These are phyloP conservation scores for Xenopus laevis DNA, from an alignment of 2,113 vertebrate species.

Conservation along the genomic window DNA sequence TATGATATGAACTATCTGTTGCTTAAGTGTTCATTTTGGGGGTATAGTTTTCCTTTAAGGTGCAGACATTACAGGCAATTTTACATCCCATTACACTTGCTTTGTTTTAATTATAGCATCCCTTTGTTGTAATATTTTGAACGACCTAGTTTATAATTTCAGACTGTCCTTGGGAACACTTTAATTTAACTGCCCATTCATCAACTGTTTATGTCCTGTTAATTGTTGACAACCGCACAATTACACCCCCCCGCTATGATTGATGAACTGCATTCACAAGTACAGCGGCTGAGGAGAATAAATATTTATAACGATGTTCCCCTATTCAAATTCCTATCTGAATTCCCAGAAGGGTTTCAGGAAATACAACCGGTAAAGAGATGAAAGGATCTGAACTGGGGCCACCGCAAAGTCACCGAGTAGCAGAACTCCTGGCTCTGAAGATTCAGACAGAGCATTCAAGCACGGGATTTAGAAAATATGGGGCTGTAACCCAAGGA, in stretches of 20 bases:
- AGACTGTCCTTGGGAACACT: slow-evolving; percentile 72
- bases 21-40: no score
- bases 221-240: slow-evolving; percentile 82
- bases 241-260: slow-evolving; percentile 72
- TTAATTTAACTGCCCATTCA: slow-evolving; percentile 77
- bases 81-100: slow-evolving; percentile 87
- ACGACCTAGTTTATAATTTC: slow-evolving; percentile 77
- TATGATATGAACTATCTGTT: no score
- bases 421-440: no score
- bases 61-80: slow-evolving; percentile 80
- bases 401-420: neutral
- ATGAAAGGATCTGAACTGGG: slow-evolving; percentile 1
- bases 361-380: slow-evolving; percentile 49
- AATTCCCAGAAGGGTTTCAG: slow-evolving; percentile 56
- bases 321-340: slow-evolving; percentile 65
- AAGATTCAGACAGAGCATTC: no score
- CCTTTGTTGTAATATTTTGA: slow-evolving; percentile 78
- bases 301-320: slow-evolving; percentile 72
- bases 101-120: slow-evolving; percentile 91
- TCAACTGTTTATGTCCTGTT: slow-evolving; percentile 78
- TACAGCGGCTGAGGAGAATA: slow-evolving; percentile 67
- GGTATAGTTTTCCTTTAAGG: no score
- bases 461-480: no score
- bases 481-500: no score
- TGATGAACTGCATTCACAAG: slow-evolving; percentile 67